Base-by-base conservation (phyloP, 1,140 invertebrate genomes). In the Leptinotarsa texana region DNA sequence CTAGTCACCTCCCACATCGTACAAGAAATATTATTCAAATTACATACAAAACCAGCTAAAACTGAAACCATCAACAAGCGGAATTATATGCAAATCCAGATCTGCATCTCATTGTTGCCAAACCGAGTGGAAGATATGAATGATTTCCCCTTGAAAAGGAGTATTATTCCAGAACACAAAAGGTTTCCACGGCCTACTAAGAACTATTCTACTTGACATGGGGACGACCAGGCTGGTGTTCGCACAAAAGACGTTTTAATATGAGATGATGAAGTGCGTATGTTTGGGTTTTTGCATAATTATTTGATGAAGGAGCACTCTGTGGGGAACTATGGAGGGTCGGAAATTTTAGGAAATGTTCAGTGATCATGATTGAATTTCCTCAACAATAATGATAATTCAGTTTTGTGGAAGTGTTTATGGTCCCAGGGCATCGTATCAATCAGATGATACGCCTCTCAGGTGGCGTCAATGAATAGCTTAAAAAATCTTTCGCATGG, bases 81-180 rank as follows among this genome's bases (percentile, higher is more conserved):
- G 42, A 68, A 49, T 68, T 18, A 68, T 78, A 79, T 79, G 78
- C 78, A 79, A 79, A 79, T 79, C 75, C 75, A 71, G 75, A 79
- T 79, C 78, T 79, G 75, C 73, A 79, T 77, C 73, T 75, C 75
- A 79, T 79, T 79, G 78, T 79, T 75, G 72, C 78, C 78, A 79
- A 79, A 79, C 78, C 74, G 75, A 75, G 72, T 77, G 78, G 76
- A 79, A 79, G 78, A 79, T 79, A 79, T 79, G 78, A 79, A 71
- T 71, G 69, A 71, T 71, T 68, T 71, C 69, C 57, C n/a, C 49
- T n/a, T 71, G 49, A 57, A 62, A 71, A 42, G 51, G 49, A 27
- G 69, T 71, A 71, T 71, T 71, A 71, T 71, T 71, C 57, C 22
- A 49, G 42, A 62, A 71, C 21, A 71, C 69, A 71, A 71, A 69